A percentile compares a stretch with the other conserved stretches of the same genome.
phyloP scores from a whole-genome alignment of 1,140 invertebrate species.

The Apocrypta bakeri region DNA sequence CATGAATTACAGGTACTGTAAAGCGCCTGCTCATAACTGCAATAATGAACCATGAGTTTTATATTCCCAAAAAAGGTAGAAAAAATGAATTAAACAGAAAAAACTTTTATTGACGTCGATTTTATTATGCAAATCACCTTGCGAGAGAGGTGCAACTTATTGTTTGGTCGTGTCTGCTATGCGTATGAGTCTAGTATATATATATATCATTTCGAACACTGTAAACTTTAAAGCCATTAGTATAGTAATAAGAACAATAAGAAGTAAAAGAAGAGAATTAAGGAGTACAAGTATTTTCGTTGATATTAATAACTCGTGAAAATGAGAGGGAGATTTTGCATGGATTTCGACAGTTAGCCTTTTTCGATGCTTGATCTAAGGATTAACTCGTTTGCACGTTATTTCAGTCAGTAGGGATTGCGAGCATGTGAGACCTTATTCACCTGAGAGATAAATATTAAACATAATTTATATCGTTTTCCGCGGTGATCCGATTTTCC shows the following conservation, averaged over 20 bases:
- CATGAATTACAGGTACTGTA: slow-evolving; percentile 34
- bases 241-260: background rate
- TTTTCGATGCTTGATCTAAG: background rate
- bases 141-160: background rate
- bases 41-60: background rate
- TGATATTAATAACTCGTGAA: background rate
- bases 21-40: slow-evolving; percentile 3
- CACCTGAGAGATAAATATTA: background rate
- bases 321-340: background rate
- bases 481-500: background rate
- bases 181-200: background rate
- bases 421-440: background rate
- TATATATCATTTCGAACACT: too few species aligned
- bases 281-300: background rate
- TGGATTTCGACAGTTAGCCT: background rate
- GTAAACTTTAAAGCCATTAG: background rate
- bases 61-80: background rate
- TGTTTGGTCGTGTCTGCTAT: background rate
- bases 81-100: too few species aligned
- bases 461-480: background rate
- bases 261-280: too few species aligned
- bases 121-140: slow-evolving; percentile 1
- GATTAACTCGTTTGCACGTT: slow-evolving; percentile 4
- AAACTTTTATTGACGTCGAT: background rate
- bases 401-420: background rate